Base-by-base conservation (phyloP, 2,888 invertebrate species). In the Drosophila longiperda region DNA sequence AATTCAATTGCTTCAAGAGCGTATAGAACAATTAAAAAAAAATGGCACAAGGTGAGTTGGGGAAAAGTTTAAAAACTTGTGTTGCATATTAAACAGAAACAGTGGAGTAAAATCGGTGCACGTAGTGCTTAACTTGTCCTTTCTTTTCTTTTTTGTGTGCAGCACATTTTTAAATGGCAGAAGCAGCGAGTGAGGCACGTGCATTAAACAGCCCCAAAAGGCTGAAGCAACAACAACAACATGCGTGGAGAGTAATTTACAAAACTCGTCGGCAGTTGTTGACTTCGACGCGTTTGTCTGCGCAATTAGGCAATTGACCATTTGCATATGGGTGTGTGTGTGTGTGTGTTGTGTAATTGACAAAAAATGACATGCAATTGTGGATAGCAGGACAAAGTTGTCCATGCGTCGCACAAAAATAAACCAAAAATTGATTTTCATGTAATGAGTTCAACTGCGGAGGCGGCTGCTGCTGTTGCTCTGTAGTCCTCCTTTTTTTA, bases 291-390 rank as follows among this genome's bases (percentile, higher is more conserved):
- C 87, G 87, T 87, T 87, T 87, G 87, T 80, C 89, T 79, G 82
- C 77, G 89, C 89, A 87, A 85, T 85, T 85, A 85, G 85, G 84
- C 89, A 89, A 85, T 87, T 89, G 87, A 73, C 79, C 80, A 76
- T 75, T 61, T 36, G 15, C 57, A 23, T 64, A 26, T 38, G 6
- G 50, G 2, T 53, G 9, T 32, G 11, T 32, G 15, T 78, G 11
- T 63, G 49, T 50, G 38, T 65, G 50, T 66, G 62, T 53, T 48
- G 67, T 80, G 85, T 87, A 85, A 85, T 85, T 83, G 87, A 81
- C 83, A 86, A 86, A 86, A 86, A 88, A 83, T 83, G 64, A 65
- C 75, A 80, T 72, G 82, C 74, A 61, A 73, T 71, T 83, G 83
- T 63, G 66, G 61, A 38, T n/a, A 38, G 23, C 45, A 61, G 63